Evolutionary conservation across 2,113 vertebrate species (phyloP), one percentile per base, ranked within the genome.

Genomic region (Sitta europaea): DNA sequence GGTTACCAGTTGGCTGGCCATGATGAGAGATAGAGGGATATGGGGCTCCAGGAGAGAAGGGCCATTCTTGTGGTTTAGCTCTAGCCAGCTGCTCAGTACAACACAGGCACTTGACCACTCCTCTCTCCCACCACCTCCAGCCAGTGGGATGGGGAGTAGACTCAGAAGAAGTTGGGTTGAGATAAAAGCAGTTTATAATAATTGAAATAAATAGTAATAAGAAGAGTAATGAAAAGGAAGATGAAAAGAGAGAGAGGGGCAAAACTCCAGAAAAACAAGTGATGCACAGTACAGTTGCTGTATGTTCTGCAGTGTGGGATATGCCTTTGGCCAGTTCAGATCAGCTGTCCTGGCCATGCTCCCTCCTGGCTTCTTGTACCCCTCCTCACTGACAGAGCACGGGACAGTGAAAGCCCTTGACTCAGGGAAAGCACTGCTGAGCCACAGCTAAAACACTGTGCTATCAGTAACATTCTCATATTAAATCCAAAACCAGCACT

Each of bases 221-320:
- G 10, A 63, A 51, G 19, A 73, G 33, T 43, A 53, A 38, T 45
- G 33, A 40, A 58, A 72, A 78, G 11, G 11, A 29, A 58, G 19
- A 66, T 25, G 54, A 21, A 57, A 58, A 58, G 45, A 53, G 23
- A 42, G 29, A n/a, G 43, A 28, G 21, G 12, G 22, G 20, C 5
- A 79, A 59, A 53, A 47, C 14, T n/a, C 25, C 45, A 59, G 18
- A 59, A 40, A 47, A 55, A n/a, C 33, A 38, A n/a, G 6, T 18
- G 36, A 71, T 38, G 35, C 23, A 45, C 50, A 38, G 7, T 6
- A 11, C 6, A 51, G 33, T 11, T 25, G 33, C 36, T 38, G 43
- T n/a, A 35, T 5, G 7, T 35, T 19, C 45, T 36, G 1, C 4
- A 2, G 18, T 66, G 2, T 4, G 18, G 45, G 21, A 48, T 35